Evolutionary conservation across 2,888 invertebrate species (phyloP).

Genomic region (Cyclophora punctaria): DNA sequence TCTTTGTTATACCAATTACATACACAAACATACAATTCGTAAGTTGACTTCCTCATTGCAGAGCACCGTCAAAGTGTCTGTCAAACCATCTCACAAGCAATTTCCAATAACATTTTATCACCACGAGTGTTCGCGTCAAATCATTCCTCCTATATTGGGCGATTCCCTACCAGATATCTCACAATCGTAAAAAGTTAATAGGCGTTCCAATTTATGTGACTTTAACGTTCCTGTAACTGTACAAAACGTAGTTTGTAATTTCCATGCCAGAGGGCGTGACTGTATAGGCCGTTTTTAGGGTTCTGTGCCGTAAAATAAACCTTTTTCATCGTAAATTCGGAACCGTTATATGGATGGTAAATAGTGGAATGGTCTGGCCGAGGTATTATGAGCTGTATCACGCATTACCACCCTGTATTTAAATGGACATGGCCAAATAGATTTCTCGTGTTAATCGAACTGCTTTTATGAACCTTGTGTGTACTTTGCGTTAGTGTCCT

Average conservation of each 20-base stretch:
- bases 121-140: slow-evolving; percentile 23
- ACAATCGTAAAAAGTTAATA: slow-evolving; percentile 32
- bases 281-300: slow-evolving; percentile 17
- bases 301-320: slow-evolving; percentile 15
- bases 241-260: slow-evolving; percentile 31
- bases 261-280: slow-evolving; percentile 17
- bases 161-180: slow-evolving; percentile 25
- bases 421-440: slow-evolving; percentile 6
- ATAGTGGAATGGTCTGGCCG: slow-evolving; percentile 3
- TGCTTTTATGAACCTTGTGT: no score
- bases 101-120: slow-evolving; percentile 15
- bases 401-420: no score
- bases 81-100: slow-evolving; percentile 1
- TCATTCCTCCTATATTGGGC: slow-evolving; percentile 24
- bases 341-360: slow-evolving; percentile 13
- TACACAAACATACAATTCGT: no score
- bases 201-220: slow-evolving; percentile 29
- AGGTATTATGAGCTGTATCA: no score
- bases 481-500: no score
- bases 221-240: slow-evolving; percentile 24
- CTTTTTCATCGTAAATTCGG: slow-evolving; percentile 16
- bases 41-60: no score
- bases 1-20: no score
- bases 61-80: no score
- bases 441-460: no score